These are phyloP conservation scores for Mya arenaria DNA, from an alignment of 1,140 invertebrate genomes.

Conservation along the genomic window DNA sequence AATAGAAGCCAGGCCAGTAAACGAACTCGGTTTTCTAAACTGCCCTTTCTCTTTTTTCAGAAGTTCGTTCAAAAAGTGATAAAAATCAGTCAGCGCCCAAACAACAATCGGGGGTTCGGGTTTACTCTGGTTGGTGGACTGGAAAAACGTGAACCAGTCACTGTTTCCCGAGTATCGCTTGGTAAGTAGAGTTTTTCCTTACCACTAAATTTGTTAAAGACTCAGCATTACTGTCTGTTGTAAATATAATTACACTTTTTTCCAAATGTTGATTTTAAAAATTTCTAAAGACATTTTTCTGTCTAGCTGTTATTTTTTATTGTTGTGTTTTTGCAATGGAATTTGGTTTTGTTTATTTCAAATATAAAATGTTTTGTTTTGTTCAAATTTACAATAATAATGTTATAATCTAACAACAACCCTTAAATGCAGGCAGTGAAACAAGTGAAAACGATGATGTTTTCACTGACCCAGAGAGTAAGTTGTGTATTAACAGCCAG, in stretches of 20 bases:
- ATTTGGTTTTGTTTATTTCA: too few species aligned
- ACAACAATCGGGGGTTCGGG: constrained; percentile 78
- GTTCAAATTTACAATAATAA: too few species aligned
- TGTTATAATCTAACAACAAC: too few species aligned
- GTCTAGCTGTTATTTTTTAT: too few species aligned
- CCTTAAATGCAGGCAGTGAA: constrained; percentile 32
- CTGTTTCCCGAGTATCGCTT: constrained; percentile 74
- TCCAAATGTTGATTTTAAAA: not conserved
- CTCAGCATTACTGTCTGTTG: too few species aligned
- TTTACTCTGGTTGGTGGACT: constrained; percentile 76
- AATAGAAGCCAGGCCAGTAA: too few species aligned
- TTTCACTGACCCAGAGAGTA: constrained; percentile 19
- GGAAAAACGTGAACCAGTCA: constrained; percentile 71
- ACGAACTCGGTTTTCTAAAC: too few species aligned
- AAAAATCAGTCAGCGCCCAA: constrained; percentile 76
- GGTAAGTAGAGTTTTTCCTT: constrained; percentile 76
- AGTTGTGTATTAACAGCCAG: constrained; percentile 10
- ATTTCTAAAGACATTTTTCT: too few species aligned
- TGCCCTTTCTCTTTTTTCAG: too few species aligned
- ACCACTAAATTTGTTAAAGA: too few species aligned
- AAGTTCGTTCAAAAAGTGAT: constrained; percentile 74
- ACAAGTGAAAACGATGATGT: constrained; percentile 47
- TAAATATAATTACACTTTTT: not conserved
- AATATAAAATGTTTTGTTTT: too few species aligned
- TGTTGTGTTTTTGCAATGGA: too few species aligned